These are phyloP conservation scores for Ophthalmolycus amberensis DNA, from an alignment of 2,113 vertebrate species.

Conservation along the genomic window DNA sequence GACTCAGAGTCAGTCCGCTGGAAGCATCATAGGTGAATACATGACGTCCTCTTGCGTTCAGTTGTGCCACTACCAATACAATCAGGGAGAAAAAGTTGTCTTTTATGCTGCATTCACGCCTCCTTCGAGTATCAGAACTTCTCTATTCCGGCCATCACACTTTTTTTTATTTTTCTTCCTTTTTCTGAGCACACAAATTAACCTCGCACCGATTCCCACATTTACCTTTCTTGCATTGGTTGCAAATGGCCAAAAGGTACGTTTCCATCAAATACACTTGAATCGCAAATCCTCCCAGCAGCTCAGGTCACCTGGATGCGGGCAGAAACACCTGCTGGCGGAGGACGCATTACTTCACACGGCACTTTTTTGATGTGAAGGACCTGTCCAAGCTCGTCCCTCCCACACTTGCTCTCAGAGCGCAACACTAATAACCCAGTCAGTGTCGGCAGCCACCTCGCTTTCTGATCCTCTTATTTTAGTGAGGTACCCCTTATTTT, in stretches of 20 bases:
- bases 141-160: neutral
- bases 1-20: neutral
- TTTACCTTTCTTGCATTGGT: too few species aligned
- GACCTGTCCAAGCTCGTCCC: constrained; percentile 51
- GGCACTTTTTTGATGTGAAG: constrained; percentile 74
- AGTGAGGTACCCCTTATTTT: neutral
- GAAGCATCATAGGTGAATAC: neutral
- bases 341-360: constrained; percentile 50
- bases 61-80: neutral
- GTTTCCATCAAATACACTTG: constrained; percentile 1
- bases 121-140: neutral
- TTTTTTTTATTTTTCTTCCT: neutral
- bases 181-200: neutral
- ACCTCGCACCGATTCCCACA: neutral
- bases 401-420: constrained; percentile 19
- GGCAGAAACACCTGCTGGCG: constrained; percentile 64
- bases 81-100: neutral
- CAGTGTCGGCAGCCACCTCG: constrained; percentile 10
- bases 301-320: constrained; percentile 62
- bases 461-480: neutral
- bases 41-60: constrained; percentile 29
- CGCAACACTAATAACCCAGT: neutral
- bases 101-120: neutral
- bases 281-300: constrained; percentile 17
- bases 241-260: neutral